phyloP scores from a whole-genome alignment of 2,888 invertebrate species.

The Chalcosyrphus nemorum region DNA sequence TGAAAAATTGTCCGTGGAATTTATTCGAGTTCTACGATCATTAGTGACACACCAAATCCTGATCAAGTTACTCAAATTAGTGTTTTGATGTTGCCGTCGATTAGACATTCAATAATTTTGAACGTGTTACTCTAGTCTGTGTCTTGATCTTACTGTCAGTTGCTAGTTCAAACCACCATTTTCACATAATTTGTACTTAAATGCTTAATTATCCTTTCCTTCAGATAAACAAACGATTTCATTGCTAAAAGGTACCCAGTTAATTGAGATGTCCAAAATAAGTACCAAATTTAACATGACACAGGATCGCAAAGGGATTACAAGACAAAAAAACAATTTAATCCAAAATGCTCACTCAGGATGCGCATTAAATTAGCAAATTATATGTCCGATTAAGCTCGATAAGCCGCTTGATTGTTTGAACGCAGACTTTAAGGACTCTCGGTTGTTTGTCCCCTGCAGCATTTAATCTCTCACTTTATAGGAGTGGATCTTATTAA shows the following conservation, averaged over 20 bases:
- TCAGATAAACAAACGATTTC: too few species aligned
- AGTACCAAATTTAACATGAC: slow-evolving; percentile 41
- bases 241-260: not conserved
- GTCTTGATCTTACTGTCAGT: too few species aligned
- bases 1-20: too few species aligned
- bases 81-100: too few species aligned
- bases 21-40: too few species aligned
- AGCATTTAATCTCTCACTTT: slow-evolving; percentile 42
- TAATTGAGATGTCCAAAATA: slow-evolving; percentile 55
- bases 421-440: not conserved
- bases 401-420: slow-evolving; percentile 54
- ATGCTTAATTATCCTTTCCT: too few species aligned
- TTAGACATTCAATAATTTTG: too few species aligned
- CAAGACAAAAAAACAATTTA: slow-evolving; percentile 28
- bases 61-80: too few species aligned
- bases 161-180: too few species aligned
- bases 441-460: not conserved
- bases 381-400: slow-evolving; percentile 65
- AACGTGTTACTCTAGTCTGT: too few species aligned
- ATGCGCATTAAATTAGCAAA: slow-evolving; percentile 73
- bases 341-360: slow-evolving; percentile 56
- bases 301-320: slow-evolving; percentile 14
- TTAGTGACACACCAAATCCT: too few species aligned
- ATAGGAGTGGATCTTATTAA: not conserved
- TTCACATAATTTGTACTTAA: too few species aligned